These are phyloP conservation scores for Chrysolina haemoptera DNA, from an alignment of 2,888 invertebrate genomes.

Conservation along the genomic window DNA sequence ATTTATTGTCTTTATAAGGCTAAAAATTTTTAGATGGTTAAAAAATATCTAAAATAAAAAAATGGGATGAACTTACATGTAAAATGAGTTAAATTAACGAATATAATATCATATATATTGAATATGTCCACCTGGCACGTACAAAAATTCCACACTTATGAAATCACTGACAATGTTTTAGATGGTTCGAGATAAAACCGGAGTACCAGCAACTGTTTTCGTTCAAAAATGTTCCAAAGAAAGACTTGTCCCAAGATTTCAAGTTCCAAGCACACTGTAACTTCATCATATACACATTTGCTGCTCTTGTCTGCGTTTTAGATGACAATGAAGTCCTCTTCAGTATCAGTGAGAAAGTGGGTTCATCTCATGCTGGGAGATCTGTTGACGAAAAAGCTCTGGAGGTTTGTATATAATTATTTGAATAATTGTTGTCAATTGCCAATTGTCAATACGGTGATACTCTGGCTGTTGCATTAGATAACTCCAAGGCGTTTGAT, in stretches of 20 bases:
- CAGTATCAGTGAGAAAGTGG: conserved; percentile 71
- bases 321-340: conserved; percentile 70
- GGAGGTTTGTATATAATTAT: conserved; percentile 28
- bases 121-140: too few relatives aligned
- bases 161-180: conserved; percentile 54
- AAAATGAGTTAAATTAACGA: too few relatives aligned
- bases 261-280: conserved; percentile 73
- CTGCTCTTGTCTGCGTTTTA: conserved; percentile 71
- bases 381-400: conserved; percentile 41
- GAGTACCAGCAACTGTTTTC: conserved; percentile 71
- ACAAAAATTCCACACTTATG: too few relatives aligned
- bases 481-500: too few relatives aligned
- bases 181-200: conserved; percentile 72
- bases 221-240: conserved; percentile 70
- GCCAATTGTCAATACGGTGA: too few relatives aligned
- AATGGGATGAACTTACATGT: too few relatives aligned
- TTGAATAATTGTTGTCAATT: too few relatives aligned
- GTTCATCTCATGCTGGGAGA: conserved; percentile 66
- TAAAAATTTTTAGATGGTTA: too few relatives aligned
- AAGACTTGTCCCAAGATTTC: conserved; percentile 69
- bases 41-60: too few relatives aligned
- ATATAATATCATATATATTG: too few relatives aligned
- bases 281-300: conserved; percentile 71
- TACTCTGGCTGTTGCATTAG: too few relatives aligned
- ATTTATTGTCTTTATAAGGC: too few relatives aligned